phyloP scores from a whole-genome alignment of 2,797 vertebrate species.

The Rousettus madagascariensis region DNA sequence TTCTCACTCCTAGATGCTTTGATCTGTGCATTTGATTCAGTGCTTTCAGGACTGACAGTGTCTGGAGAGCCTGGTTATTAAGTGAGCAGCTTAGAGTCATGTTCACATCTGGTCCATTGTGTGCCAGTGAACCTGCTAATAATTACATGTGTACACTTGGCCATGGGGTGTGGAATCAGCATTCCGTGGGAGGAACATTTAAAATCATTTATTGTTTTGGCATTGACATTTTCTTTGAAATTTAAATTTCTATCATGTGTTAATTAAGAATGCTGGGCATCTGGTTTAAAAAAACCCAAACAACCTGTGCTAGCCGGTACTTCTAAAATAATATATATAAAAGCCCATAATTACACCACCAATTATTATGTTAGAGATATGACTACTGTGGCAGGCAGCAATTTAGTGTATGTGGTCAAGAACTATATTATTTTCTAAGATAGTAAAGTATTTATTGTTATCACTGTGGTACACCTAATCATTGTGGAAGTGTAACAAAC shows the following conservation, averaged over 20 bases:
- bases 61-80: neutral
- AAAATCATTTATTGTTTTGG: slow-evolving; percentile 38
- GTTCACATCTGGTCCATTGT: neutral
- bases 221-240: slow-evolving; percentile 56
- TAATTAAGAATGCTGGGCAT: slow-evolving; percentile 48
- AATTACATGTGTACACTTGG: neutral
- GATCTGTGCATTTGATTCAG: neutral
- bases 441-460: slow-evolving; percentile 11
- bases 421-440: slow-evolving; percentile 12
- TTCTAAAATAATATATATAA: neutral
- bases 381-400: neutral
- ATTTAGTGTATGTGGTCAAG: neutral
- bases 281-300: slow-evolving; percentile 13
- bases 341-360: neutral
- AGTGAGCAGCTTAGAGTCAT: neutral
- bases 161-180: neutral
- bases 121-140: neutral
- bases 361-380: neutral
- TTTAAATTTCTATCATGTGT: slow-evolving; percentile 28
- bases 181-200: neutral
- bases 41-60: neutral
- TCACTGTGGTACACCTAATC: slow-evolving; percentile 26
- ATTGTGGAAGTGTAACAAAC: neutral
- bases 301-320: neutral
- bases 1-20: neutral